Percentiles rank a stretch among this genome's conserved stretches.
phyloP scores from a whole-genome alignment of 2,113 vertebrate genomes.

The Hirundichthys speculiger region DNA sequence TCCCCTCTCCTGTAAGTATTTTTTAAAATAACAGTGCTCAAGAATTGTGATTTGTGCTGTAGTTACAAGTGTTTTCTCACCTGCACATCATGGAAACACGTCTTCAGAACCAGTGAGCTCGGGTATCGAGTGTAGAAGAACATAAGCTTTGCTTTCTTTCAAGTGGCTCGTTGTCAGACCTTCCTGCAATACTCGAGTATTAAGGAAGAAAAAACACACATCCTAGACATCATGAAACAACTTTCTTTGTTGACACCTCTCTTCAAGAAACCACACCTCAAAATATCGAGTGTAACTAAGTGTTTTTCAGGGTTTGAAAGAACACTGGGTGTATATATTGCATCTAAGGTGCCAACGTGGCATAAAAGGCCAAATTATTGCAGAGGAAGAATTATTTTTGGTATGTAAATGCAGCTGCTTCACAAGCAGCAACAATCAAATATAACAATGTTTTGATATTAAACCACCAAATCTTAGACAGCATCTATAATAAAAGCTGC shows the following conservation, averaged over 20 bases:
- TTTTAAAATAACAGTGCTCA: background rate
- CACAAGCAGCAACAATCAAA: no score
- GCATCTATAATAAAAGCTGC: background rate
- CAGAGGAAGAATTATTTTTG: no score
- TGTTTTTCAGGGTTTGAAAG: conserved; percentile 64
- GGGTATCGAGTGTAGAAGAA: conserved; percentile 95
- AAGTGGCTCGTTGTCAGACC: conserved; percentile 87
- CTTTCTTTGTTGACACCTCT: conserved; percentile 16
- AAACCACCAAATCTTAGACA: background rate
- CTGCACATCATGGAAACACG: conserved; percentile 90
- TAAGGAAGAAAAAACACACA: conserved; percentile 74
- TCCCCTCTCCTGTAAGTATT: no score
- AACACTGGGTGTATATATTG: conserved; percentile 62
- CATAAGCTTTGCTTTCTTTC: conserved; percentile 95
- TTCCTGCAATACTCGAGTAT: conserved; percentile 81
- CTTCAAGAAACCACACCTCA: no score
- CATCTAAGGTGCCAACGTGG: background rate
- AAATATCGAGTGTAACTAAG: background rate
- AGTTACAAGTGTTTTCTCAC: conserved; percentile 67
- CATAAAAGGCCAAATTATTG: no score
- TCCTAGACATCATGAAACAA: background rate
- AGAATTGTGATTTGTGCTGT: background rate
- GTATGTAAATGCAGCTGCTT: no score
- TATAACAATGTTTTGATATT: no score
- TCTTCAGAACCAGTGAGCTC: conserved; percentile 88